Base-by-base conservation (phyloP, 2,797 vertebrate species). In the Momotus momota region DNA sequence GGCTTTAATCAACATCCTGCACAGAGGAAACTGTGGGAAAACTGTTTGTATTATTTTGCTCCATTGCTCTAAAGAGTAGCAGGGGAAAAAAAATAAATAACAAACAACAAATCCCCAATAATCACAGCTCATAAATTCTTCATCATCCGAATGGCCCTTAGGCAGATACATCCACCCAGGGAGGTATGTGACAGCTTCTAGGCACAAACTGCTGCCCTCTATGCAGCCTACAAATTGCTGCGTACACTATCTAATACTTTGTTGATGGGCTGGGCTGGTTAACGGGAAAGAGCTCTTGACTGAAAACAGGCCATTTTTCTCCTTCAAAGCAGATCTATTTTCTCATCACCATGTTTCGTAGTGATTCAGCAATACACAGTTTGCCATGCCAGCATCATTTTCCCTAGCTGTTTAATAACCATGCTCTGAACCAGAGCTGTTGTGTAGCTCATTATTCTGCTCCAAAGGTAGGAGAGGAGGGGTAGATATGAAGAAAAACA, bases 321-420 rank as follows among this genome's bases (percentile, higher is more conserved):
- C 64, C 74, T 84, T 94, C 92, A 94, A 57, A 96, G 80, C 78
- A 66, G 46, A 77, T 94, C 88, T 97, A 41, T 93, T 97, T 96
- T 95, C 74, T 93, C 82, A 91, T 92, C 91, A 91, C 72, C 25
- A 18, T 66, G 20, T 92, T 95, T 93, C 22, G 14, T 20, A 81
- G 69, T 85, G 93, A 96, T 94, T 93, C 92, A 84, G 93, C 3
- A 1, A 87, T 88, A 83, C 87, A 21, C 57, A 51, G 93, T 93
- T 92, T 95, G 83, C 92, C 73, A 88, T 33, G 29, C 94, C 88
- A 95, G 90, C 69, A 23, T 93, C 81, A 67, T 95, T 95, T 90
- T 80, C 93, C 69, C 88, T 91, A 78, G 86, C 90, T 96, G 88
- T 89, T 97, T 96, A 96, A 97, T 95, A 96, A 86, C 87, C 49